Percentiles rank a stretch among this genome's conserved stretches.
Evolutionary conservation across 2,888 invertebrate genomes (phyloP).

Genomic region (Leptinotarsa haldemani): DNA sequence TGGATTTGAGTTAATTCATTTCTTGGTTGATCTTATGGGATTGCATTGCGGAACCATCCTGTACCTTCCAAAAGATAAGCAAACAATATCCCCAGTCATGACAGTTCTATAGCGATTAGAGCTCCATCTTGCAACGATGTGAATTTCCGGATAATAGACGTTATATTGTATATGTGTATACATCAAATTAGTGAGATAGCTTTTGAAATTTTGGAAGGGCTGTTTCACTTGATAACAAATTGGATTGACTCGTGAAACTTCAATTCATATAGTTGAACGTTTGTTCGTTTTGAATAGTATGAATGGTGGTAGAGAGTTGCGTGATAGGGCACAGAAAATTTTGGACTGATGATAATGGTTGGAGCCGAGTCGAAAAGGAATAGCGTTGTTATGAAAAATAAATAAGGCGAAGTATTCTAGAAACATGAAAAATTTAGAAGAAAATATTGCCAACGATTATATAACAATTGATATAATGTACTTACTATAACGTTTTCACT

Average conservation of each 20-base stretch:
- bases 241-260: not conserved
- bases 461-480: no score
- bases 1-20: no score
- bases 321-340: not conserved
- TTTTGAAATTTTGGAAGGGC: slow-evolving; percentile 4
- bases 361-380: no score
- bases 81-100: slow-evolving; percentile 7
- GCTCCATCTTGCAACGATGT: not conserved
- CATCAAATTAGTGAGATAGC: slow-evolving; percentile 5
- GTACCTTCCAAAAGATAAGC: not conserved
- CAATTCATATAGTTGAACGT: not conserved
- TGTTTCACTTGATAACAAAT: slow-evolving; percentile 15
- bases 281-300: not conserved
- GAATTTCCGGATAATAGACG: not conserved
- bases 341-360: no score
- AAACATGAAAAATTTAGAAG: no score
- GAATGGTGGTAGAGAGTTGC: not conserved
- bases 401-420: no score
- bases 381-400: no score
- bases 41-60: no score
- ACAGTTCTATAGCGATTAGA: not conserved
- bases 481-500: no score
- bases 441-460: no score
- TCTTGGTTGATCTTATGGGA: no score
- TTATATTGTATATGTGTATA: not conserved